Percentiles rank a stretch among this genome's conserved stretches.
phyloP scores from a whole-genome alignment of 2,113 vertebrate genomes.

The Haplotaxodon microlepis region DNA sequence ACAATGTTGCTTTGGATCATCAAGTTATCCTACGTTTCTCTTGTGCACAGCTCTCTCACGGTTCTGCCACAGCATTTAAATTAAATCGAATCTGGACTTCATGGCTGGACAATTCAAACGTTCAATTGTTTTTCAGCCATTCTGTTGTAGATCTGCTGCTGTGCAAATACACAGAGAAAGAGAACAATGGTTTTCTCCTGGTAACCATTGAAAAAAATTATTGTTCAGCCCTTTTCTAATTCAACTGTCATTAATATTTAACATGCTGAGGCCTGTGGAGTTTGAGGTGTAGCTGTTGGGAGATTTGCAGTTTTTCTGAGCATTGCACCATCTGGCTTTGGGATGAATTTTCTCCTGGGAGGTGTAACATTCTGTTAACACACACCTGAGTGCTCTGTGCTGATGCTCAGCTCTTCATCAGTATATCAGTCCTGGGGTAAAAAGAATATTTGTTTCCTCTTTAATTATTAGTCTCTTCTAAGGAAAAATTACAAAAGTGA shows the following conservation, averaged over 20 bases:
- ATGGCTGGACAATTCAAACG: fast-evolving
- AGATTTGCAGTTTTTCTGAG: background rate
- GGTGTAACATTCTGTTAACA: background rate
- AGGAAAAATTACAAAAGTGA: background rate
- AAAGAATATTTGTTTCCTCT: background rate
- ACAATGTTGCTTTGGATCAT: background rate
- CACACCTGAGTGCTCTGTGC: background rate
- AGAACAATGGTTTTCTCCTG: background rate
- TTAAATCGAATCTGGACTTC: background rate
- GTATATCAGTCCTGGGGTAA: background rate
- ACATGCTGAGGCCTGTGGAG: background rate
- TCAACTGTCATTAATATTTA: background rate
- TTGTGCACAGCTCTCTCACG: background rate
- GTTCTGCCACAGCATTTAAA: fast-evolving
- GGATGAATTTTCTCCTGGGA: background rate
- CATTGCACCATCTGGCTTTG: background rate
- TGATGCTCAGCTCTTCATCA: background rate
- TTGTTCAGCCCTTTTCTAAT: background rate
- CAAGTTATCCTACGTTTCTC: background rate
- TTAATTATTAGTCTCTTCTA: background rate
- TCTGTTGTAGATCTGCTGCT: background rate
- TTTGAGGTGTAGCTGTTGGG: fast-evolving
- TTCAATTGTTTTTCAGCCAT: background rate
- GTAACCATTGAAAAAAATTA: background rate
- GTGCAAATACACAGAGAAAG: background rate